Evolutionary conservation across 2,113 vertebrate genomes (phyloP).

Genomic region (Gavia stellata): DNA sequence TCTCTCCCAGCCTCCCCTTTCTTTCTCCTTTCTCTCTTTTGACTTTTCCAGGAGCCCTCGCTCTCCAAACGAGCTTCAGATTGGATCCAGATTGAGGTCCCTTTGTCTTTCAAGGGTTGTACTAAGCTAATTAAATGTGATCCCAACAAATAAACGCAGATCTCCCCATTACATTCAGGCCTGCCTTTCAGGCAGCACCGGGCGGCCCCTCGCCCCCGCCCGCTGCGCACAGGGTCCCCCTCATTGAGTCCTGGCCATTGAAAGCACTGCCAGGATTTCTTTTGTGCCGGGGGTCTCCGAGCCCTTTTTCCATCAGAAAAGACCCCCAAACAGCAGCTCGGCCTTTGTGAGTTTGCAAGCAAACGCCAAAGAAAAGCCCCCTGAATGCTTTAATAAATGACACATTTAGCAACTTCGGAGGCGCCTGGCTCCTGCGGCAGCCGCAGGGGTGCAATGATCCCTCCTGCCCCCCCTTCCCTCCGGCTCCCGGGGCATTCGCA

Average conservation of each 20-base stretch:
- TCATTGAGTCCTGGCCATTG: constrained; percentile 81
- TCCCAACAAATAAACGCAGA: constrained; percentile 78
- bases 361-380: constrained; percentile 69
- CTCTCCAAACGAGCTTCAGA: constrained; percentile 75
- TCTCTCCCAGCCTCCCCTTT: constrained; percentile 67
- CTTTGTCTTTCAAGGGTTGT: constrained; percentile 80
- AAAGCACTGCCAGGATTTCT: constrained; percentile 83
- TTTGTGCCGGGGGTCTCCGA: constrained; percentile 80
- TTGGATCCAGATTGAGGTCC: constrained; percentile 77
- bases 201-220: constrained; percentile 48
- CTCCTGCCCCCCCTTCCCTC: background rate
- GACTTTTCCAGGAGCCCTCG: constrained; percentile 75
- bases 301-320: constrained; percentile 75
- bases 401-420: constrained; percentile 70
- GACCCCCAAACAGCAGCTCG: constrained; percentile 76
- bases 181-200: constrained; percentile 72
- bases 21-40: constrained; percentile 75
- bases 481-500: constrained; percentile 7
- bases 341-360: constrained; percentile 75
- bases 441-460: constrained; percentile 44
- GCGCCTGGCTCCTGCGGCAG: constrained; percentile 50
- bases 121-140: constrained; percentile 87
- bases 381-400: constrained; percentile 75
- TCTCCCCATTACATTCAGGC: constrained; percentile 74
- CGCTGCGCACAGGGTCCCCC: constrained; percentile 65